Conservation (phyloP, 1,140 invertebrate species). For the Panagrolaimus sp. region DNA sequence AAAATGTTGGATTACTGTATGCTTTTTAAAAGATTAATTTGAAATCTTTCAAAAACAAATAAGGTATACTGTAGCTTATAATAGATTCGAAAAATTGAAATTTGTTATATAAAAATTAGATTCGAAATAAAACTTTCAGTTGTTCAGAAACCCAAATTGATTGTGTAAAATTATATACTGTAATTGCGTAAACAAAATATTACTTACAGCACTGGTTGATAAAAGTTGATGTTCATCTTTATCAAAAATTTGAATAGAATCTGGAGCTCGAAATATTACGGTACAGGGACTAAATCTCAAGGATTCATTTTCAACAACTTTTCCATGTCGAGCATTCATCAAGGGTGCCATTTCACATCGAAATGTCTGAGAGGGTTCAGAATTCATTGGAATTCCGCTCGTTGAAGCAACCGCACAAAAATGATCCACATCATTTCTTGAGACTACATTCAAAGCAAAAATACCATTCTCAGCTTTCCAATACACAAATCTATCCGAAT, state of each 20-base stretch:
- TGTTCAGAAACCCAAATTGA: no score
- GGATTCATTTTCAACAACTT: slow-evolving; percentile 11
- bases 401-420: slow-evolving; percentile 15
- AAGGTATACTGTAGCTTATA: no score
- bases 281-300: slow-evolving; percentile 8
- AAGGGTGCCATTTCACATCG: slow-evolving; percentile 4
- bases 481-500: slow-evolving; percentile 24
- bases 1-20: not conserved
- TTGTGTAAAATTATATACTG: no score
- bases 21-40: no score
- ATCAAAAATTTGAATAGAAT: slow-evolving; percentile 11
- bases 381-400: not conserved
- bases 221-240: not conserved
- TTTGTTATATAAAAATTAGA: no score
- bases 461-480: slow-evolving; percentile 21
- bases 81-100: no score
- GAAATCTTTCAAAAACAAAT: no score
- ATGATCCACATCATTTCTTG: slow-evolving; percentile 17
- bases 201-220: not conserved
- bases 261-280: not conserved
- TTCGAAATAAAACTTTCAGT: no score
- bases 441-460: slow-evolving; percentile 24
- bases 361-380: not conserved
- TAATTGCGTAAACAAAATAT: no score
- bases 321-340: slow-evolving; percentile 16